A percentile compares a stretch with the other conserved stretches of the same genome.
These are phyloP conservation scores for Megaceryle torquata DNA, from an alignment of 2,113 vertebrate species.

Conservation along the genomic window DNA sequence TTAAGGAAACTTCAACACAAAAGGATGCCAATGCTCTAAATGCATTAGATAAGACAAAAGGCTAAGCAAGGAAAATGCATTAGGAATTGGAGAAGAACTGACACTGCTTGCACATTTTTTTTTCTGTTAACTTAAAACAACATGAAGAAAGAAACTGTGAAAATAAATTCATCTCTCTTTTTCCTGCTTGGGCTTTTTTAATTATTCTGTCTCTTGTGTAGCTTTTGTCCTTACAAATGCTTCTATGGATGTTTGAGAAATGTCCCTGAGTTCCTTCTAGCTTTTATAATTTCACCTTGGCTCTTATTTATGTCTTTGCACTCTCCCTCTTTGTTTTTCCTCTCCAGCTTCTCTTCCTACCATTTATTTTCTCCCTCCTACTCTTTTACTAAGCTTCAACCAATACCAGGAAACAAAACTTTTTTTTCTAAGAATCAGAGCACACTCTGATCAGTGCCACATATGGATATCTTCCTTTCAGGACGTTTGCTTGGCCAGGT, in stretches of 20 bases:
- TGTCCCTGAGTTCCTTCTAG: conserved; percentile 14
- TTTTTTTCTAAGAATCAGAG: conserved; percentile 66
- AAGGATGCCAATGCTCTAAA: conserved; percentile 22
- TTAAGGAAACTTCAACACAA: conserved; percentile 43
- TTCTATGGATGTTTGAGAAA: conserved; percentile 18
- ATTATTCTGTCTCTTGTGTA: conserved; percentile 1
- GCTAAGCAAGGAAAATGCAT: conserved; percentile 10
- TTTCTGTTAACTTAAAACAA: conserved; percentile 34
- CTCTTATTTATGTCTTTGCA: neutral
- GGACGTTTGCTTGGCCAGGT: conserved; percentile 71
- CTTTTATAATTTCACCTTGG: conserved; percentile 36
- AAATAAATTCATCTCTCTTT: conserved; percentile 1
- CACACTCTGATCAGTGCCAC: conserved; percentile 42
- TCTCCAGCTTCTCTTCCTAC: neutral
- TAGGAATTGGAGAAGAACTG: conserved; percentile 16
- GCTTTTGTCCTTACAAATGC: neutral
- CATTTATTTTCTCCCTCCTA: conserved; percentile 28
- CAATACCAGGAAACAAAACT: conserved; percentile 58
- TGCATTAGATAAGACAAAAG: conserved; percentile 43
- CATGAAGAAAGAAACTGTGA: neutral
- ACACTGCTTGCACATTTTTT: conserved; percentile 33
- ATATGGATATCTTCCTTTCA: conserved; percentile 73
- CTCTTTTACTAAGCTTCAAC: conserved; percentile 22
- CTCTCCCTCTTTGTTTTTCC: neutral
- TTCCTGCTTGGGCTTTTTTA: conserved; percentile 20